A percentile compares a stretch with the other conserved stretches of the same genome.
phyloP scores from a whole-genome alignment of 2,113 vertebrate species.

The Myotis brandtii region DNA sequence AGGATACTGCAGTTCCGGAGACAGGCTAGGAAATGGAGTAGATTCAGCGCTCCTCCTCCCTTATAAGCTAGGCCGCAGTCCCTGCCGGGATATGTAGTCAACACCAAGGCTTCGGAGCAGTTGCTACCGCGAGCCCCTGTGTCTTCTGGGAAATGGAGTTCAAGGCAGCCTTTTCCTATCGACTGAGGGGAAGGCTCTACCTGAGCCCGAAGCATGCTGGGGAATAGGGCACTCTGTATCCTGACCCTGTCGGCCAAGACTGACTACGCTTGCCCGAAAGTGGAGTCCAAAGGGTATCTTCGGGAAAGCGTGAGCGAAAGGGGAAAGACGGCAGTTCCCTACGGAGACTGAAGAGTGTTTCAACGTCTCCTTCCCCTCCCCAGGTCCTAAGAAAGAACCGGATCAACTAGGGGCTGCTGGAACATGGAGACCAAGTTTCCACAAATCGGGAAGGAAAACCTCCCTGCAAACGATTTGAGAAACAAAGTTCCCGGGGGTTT shows the following conservation, averaged over 20 bases:
- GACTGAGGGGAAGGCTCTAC: background rate
- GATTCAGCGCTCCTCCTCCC: background rate
- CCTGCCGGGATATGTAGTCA: constrained; percentile 66
- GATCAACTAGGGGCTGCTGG: background rate
- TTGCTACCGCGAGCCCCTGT: background rate
- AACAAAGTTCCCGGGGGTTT: background rate
- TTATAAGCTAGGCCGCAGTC: background rate
- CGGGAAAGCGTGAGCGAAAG: background rate
- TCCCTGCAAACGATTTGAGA: background rate
- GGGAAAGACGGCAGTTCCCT: background rate
- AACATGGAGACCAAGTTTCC: constrained; percentile 17
- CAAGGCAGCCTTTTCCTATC: background rate
- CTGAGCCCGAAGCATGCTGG: constrained; percentile 41
- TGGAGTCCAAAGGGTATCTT: background rate
- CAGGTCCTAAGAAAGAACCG: background rate
- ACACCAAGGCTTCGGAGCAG: background rate
- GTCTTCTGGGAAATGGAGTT: constrained; percentile 76
- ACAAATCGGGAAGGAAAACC: background rate
- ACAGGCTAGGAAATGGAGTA: constrained; percentile 18
- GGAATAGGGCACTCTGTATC: background rate
- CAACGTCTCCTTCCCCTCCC: background rate
- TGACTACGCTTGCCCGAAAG: background rate
- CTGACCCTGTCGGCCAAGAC: background rate
- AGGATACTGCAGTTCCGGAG: background rate
- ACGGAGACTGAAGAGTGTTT: background rate